Evolutionary conservation across 2,888 invertebrate genomes (phyloP), one percentile per base, ranked within the genome.

Genomic region (Neoaliturus tenellus): DNA sequence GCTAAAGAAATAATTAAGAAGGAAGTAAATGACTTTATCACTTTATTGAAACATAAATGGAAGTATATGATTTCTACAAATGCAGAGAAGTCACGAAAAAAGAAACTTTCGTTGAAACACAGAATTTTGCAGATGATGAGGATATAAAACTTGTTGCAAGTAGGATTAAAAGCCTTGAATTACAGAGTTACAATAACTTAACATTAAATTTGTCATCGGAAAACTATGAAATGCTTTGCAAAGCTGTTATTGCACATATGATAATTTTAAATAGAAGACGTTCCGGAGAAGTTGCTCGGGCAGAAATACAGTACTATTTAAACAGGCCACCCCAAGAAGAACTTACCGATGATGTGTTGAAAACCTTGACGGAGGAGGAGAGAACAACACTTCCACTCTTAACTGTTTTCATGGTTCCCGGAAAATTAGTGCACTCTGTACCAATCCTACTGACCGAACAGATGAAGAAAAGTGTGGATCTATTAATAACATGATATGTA

Each of bases 381-480:
- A n/a, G 51, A 23, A 51, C 5, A 14, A 14, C 17, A 51, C 14
- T 51, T 6, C 51, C 23, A 14, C 5, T 5, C 4, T 51, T 51
- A 5, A 51, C 51, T n/a, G 51, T 51, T 8, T 51, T 51, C 17
- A 51, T 51, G 51, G 51, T 51, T 8, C 51, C 51, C 17, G 51
- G 51, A 23, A 51, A 51, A 51, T 23, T 51, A 51, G 14, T 51
- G 6, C 51, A 51, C 17, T 8, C 20, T 8, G 51, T 51, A 51
- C 51, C 51, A 51, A 51, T 51, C 17, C 17, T 51, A 14, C 51
- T 51, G n/a, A 51, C 51, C 4, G 17, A 51, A 51, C 8, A 51
- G 17, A 51, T 51, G 51, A 75, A 75, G n/a, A 14, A 33, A 75
- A 39, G 39, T 39, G 23, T 75, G 4, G 75, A 75, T 33, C 39